Base-by-base conservation (phyloP, 2,888 invertebrate species). In the Galeruca laticollis region DNA sequence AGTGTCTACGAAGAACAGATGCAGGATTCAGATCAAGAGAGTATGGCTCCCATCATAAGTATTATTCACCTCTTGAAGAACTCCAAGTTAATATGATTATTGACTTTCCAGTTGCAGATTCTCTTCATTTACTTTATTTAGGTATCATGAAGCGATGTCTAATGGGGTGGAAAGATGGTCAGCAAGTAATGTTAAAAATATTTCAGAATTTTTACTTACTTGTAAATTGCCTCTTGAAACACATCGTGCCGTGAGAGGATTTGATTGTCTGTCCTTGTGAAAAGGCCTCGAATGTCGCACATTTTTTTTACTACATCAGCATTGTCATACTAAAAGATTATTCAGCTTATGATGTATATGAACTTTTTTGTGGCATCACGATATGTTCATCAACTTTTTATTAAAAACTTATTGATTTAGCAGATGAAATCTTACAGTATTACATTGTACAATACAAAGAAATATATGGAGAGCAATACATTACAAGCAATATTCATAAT, bases 171-270 rank as follows among this genome's bases (percentile, higher is more conserved):
- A 61, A 21, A 54, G 66, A 70, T 43, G 63, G 64, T 64, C 51
- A 26, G 64, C 64, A 2, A 31, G 35, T n/a, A 62, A 66, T 57
- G 57, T 56, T 15, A 4, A 54, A 18, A 26, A 65, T 8, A 40
- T 70, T 56, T 66, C 70, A 47, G 15, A 47, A 3, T 70, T 56
- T 57, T 60, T 66, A 37, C 6, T 51, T 20, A 64, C 26, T 2
- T 64, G 64, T 40, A 71, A 71, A 61, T 52, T 71, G 51, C 68
- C 71, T n/a, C 10, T 11, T 8, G 65, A 71, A 61, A 60, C 65
- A 31, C 68, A 68, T 43, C 54, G 68, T 11, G 54, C 65, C 35
- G 57, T 70, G 1, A 52, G 70, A 57, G 52, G 62, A 10, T 33
- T 70, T 13, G 61, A 70, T 62, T 20, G n/a, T 11, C 31, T 70